Evolutionary conservation across 2,888 invertebrate species (phyloP), one percentile per base, ranked within the genome.

Genomic region (Temnothorax ravouxi): DNA sequence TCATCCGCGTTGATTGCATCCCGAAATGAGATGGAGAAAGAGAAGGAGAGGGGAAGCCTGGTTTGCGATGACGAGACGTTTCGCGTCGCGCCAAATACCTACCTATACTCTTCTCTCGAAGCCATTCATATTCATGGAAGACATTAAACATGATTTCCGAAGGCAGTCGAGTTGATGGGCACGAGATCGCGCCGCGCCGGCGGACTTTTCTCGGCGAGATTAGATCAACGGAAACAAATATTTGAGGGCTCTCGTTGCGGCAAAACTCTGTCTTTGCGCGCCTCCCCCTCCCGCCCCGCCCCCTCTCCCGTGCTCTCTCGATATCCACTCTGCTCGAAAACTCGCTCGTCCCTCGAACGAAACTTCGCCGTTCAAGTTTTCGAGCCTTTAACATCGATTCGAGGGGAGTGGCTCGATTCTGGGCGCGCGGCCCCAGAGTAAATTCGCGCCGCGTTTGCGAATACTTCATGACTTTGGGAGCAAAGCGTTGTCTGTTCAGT

Each of bases 391-490:
- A 79, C 87, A 87, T 80, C 83, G 85, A 87, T 87, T 87, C 82
- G 74, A 44, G 18, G 18, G 44, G 75, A 79, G 44, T 66, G 71
- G 52, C 81, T 79, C 83, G 77, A 34, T 13, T 67, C 72, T 54
- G 44, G 81, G 75, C 75, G 71, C 61, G 71, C 56, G 21, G 67
- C 29, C 67, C 54, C 34, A 56, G 86, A 79, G 88, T 84, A 84
- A 88, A 88, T 88, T 84, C 82, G 56, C 82, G 80, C 56, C 80
- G 67, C 54, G 84, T 79, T 88, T 79, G 85, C 83, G 82, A 88
- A 87, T 85, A 64, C 64, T 88, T 88, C 74, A 88, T 82, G 71
- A 67, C 67, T 74, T 66, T 52, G 50, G 61, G 69, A 75, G 47
- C 64, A 79, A 61, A 41, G 59, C 67, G 13, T 47, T 18, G 64